These are phyloP conservation scores for Rhabdornis inornatus DNA, from an alignment of 2,113 vertebrate species.

Conservation along the genomic window DNA sequence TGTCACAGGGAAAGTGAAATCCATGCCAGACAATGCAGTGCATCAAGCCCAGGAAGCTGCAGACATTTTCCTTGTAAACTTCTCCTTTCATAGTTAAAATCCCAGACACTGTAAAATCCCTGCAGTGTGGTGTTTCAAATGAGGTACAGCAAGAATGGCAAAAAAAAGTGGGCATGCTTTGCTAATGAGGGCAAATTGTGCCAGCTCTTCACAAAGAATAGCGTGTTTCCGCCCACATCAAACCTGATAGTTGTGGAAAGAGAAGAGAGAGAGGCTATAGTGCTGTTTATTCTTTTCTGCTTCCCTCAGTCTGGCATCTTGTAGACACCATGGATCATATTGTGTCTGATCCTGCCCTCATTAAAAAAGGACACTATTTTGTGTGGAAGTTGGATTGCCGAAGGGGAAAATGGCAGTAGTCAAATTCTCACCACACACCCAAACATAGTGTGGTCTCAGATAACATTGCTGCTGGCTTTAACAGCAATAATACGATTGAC, in stretches of 20 bases:
- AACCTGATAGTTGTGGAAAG: background rate
- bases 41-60: background rate
- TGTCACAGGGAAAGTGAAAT: background rate
- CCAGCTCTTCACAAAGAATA: background rate
- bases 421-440: background rate
- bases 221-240: background rate
- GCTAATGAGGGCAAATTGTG: slow-evolving; percentile 8
- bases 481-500: background rate
- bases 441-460: background rate
- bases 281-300: background rate
- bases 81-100: background rate
- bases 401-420: background rate
- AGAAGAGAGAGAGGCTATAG: background rate
- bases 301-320: background rate
- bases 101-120: background rate
- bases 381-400: background rate
- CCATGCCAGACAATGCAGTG: background rate
- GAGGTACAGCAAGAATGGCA: background rate
- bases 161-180: background rate
- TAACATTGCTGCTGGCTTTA: background rate
- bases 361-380: background rate
- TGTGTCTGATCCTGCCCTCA: background rate
- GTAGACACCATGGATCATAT: background rate
- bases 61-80: background rate
- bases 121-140: background rate